Percentiles rank a stretch among this genome's conserved stretches.
phyloP scores from a whole-genome alignment of 1,140 invertebrate species.

The Homalodisca vitripennis region DNA sequence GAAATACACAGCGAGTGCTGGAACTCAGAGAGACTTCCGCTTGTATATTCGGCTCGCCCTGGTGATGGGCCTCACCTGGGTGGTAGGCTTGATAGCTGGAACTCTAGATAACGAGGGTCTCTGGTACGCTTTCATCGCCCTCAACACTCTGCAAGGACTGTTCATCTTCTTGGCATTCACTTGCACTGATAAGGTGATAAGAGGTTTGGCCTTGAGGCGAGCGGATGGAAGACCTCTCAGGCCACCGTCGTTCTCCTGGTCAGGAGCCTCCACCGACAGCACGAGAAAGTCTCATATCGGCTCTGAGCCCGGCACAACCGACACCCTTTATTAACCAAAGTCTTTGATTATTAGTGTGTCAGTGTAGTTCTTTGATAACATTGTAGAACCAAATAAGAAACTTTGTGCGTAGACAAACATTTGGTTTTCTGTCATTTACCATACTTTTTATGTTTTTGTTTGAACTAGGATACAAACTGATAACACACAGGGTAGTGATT shows the following conservation, averaged over 20 bases:
- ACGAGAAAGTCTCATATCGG: constrained; percentile 36
- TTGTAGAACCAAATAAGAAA: too few relatives aligned
- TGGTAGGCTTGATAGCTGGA: constrained; percentile 53
- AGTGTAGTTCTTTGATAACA: neutral
- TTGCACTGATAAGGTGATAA: constrained; percentile 49
- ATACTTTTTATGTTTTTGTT: too few relatives aligned
- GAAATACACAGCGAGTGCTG: constrained; percentile 45
- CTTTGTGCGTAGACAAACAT: too few relatives aligned
- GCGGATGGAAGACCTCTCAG: constrained; percentile 34
- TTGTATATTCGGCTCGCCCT: constrained; percentile 58
- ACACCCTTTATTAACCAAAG: constrained; percentile 37
- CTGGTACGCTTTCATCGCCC: constrained; percentile 55
- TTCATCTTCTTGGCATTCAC: constrained; percentile 61
- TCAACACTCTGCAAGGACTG: constrained; percentile 59
- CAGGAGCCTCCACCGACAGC: constrained; percentile 36
- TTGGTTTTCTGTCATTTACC: too few relatives aligned
- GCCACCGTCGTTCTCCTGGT: constrained; percentile 42
- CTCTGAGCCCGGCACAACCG: constrained; percentile 33
- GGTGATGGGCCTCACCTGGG: constrained; percentile 58
- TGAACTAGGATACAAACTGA: too few relatives aligned
- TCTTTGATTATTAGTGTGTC: neutral
- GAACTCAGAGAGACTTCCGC: constrained; percentile 49
- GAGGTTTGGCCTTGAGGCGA: constrained; percentile 38
- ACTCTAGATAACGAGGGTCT: constrained; percentile 49
- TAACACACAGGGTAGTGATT: too few relatives aligned